These are phyloP conservation scores for Triplophysa siluroides DNA, from an alignment of 2,113 vertebrate genomes.

Conservation along the genomic window DNA sequence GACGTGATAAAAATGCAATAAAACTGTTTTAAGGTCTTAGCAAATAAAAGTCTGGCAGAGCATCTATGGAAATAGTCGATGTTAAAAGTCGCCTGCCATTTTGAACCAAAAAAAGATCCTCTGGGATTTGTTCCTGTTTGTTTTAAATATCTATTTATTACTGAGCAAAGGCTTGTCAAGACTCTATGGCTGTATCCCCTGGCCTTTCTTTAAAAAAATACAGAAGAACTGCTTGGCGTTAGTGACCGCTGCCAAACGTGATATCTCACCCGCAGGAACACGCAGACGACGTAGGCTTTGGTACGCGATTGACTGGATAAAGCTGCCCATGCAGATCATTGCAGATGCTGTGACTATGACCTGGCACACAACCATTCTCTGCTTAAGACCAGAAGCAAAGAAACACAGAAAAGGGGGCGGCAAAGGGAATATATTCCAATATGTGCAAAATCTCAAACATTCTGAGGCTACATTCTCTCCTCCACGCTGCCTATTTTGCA, in stretches of 20 bases:
- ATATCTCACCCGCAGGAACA: constrained; percentile 51
- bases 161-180: constrained; percentile 25
- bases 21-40: constrained; percentile 25
- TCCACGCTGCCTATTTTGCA: constrained; percentile 28
- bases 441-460: constrained; percentile 90
- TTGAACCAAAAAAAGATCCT: constrained; percentile 14
- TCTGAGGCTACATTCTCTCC: constrained; percentile 80
- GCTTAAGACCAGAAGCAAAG: constrained; percentile 31
- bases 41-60: constrained; percentile 23
- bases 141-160: constrained; percentile 24
- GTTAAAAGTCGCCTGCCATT: constrained; percentile 15
- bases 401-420: constrained; percentile 36
- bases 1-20: neutral
- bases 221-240: constrained; percentile 29
- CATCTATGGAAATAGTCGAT: constrained; percentile 15
- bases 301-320: constrained; percentile 68
- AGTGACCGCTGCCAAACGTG: constrained; percentile 23
- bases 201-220: constrained; percentile 43
- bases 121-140: neutral
- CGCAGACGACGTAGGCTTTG: constrained; percentile 65
- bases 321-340: constrained; percentile 59
- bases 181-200: constrained; percentile 48
- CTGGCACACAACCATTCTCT: constrained; percentile 57
- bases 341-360: constrained; percentile 50
- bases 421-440: constrained; percentile 59